Conservation (phyloP, 2,888 invertebrate species). For the Steinernema scapterisci region DNA sequence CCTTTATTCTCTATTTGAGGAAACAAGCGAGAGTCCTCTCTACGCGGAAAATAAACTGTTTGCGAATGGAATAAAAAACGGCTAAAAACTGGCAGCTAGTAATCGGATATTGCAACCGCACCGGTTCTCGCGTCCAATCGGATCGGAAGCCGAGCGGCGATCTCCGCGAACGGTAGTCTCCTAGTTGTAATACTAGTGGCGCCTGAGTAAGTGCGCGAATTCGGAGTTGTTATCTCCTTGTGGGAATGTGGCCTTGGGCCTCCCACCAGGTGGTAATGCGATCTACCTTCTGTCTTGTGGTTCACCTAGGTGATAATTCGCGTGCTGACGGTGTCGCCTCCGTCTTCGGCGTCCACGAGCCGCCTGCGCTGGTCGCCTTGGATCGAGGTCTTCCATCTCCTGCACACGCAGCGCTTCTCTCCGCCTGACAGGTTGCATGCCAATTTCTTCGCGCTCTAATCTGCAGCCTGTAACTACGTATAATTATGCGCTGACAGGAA, state of each 20-base stretch:
- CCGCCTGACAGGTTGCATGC: not conserved
- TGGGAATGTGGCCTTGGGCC: conserved; percentile 28
- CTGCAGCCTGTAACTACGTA: not conserved
- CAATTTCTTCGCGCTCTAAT: conserved; percentile 9
- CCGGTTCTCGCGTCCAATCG: not conserved
- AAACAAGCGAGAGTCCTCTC: not conserved
- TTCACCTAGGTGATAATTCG: not conserved
- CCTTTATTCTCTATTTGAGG: conserved; percentile 3
- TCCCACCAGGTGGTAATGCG: conserved; percentile 16
- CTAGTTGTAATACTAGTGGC: too few relatives aligned
- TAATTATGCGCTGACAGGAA: conserved; percentile 31
- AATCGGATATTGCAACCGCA: conserved; percentile 3
- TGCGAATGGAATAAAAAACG: conserved; percentile 12
- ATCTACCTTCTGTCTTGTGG: not conserved
- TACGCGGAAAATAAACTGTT: conserved; percentile 14
- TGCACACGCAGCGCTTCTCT: not conserved
- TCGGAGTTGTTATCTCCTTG: not conserved
- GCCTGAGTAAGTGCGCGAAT: not conserved
- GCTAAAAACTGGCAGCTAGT: conserved; percentile 11
- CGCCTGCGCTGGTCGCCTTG: too few relatives aligned
- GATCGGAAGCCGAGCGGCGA: conserved; percentile 13
- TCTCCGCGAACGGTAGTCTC: not conserved
- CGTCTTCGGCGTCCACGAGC: too few relatives aligned
- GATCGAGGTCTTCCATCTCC: too few relatives aligned
- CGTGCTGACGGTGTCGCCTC: not conserved